Evolutionary conservation across 2,113 vertebrate species (phyloP).

Genomic region (Gorsachius goisagi): DNA sequence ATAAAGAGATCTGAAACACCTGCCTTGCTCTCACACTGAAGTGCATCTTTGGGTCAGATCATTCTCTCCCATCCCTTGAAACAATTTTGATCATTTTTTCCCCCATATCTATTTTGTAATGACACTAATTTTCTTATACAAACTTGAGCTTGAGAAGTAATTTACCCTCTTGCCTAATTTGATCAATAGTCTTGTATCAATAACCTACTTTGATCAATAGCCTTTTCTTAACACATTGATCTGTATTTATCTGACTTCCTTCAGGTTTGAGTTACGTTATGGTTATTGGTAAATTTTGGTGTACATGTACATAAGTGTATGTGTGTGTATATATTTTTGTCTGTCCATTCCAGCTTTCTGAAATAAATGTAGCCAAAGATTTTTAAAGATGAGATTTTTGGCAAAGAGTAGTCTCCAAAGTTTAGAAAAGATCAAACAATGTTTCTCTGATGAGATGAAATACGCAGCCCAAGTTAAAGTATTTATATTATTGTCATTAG

Average conservation of each 20-base stretch:
- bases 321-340: accelerated
- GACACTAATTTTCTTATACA: not conserved
- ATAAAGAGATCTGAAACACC: not conserved
- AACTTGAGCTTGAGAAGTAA: not conserved
- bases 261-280: not conserved
- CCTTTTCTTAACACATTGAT: not conserved
- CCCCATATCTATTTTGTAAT: not conserved
- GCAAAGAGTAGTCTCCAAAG: not conserved
- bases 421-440: not conserved
- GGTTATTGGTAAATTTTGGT: not conserved
- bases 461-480: not conserved
- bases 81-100: not conserved
- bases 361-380: not conserved
- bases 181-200: not conserved
- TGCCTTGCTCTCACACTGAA: not conserved
- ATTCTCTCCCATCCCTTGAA: not conserved
- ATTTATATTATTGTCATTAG: not conserved
- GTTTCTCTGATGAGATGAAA: not conserved
- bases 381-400: not conserved
- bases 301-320: accelerated
- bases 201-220: not conserved
- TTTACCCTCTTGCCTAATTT: not conserved
- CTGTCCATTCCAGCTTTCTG: not conserved
- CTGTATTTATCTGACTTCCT: not conserved
- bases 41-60: not conserved